phyloP scores from a whole-genome alignment of 2,888 invertebrate species.

The Notodonta ziczac region DNA sequence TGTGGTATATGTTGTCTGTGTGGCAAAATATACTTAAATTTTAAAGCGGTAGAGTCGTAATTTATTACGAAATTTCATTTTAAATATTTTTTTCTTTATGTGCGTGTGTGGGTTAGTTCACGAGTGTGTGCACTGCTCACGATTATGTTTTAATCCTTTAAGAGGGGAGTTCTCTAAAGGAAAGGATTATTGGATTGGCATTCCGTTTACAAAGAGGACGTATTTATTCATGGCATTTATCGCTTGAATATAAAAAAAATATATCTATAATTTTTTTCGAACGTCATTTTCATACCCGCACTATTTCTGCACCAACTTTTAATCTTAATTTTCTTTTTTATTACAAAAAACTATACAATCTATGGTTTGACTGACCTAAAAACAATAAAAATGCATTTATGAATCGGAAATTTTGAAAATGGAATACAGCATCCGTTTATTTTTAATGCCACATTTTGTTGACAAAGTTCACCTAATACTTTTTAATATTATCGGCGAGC shows the following conservation, averaged over 20 bases:
- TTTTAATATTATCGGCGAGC: slow-evolving; percentile 34
- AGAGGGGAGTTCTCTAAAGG: slow-evolving; percentile 35
- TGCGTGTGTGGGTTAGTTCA: slow-evolving; percentile 35
- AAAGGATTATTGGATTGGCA: slow-evolving; percentile 26
- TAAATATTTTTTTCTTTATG: slow-evolving; percentile 12
- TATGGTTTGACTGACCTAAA: too few relatives aligned
- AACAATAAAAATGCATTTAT: background rate
- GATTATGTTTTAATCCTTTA: slow-evolving; percentile 46
- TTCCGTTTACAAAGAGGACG: slow-evolving; percentile 17
- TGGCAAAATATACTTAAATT: slow-evolving; percentile 31
- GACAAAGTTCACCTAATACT: slow-evolving; percentile 21
- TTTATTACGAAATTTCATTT: too few relatives aligned
- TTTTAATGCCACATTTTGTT: slow-evolving; percentile 6
- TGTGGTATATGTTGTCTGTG: background rate
- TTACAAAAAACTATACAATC: too few relatives aligned
- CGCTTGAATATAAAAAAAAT: background rate
- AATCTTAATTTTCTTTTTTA: too few relatives aligned
- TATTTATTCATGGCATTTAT: slow-evolving; percentile 14
- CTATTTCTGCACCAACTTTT: too few relatives aligned
- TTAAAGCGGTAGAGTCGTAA: background rate
- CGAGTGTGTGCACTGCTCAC: slow-evolving; percentile 41
- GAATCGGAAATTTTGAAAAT: background rate
- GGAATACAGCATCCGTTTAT: background rate
- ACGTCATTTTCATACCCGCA: too few relatives aligned
- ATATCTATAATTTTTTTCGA: background rate